Percentiles rank a stretch among this genome's conserved stretches.
Conservation (phyloP, 2,888 invertebrate genomes). For the Lepidocyrtoides sp. region DNA sequence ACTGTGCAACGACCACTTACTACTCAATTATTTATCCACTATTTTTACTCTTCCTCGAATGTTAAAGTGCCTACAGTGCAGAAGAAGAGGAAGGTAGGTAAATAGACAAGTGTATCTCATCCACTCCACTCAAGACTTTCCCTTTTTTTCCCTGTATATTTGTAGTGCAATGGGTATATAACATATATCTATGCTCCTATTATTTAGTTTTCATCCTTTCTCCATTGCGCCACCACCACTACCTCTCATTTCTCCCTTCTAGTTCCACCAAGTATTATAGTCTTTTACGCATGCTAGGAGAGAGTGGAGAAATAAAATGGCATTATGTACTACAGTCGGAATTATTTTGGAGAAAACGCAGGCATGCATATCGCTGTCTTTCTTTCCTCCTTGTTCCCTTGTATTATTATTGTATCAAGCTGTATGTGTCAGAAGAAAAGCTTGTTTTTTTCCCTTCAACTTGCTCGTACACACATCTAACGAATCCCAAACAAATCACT, state of each 20-base stretch:
- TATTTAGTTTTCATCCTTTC: neutral
- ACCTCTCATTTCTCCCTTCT: neutral
- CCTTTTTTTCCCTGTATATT: too few relatives aligned
- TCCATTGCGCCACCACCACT: neutral
- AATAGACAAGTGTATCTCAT: too few relatives aligned
- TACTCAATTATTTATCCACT: slow-evolving; percentile 17
- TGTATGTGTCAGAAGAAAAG: neutral
- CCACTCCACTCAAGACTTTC: too few relatives aligned
- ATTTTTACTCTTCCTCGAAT: neutral
- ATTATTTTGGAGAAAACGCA: neutral
- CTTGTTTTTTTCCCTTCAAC: neutral
- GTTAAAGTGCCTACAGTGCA: neutral
- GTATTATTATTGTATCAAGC: neutral
- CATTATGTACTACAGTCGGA: neutral
- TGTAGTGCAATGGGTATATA: too few relatives aligned
- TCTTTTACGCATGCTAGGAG: neutral
- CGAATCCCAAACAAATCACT: slow-evolving; percentile 72
- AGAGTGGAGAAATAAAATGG: neutral
- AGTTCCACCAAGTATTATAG: neutral
- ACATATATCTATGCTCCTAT: neutral
- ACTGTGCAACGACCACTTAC: neutral
- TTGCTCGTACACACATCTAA: slow-evolving; percentile 69
- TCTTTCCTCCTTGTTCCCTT: neutral
- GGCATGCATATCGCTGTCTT: neutral
- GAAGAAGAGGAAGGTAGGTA: neutral